phyloP scores from a whole-genome alignment of 2,888 invertebrate species.

The Diarsia dahlii region DNA sequence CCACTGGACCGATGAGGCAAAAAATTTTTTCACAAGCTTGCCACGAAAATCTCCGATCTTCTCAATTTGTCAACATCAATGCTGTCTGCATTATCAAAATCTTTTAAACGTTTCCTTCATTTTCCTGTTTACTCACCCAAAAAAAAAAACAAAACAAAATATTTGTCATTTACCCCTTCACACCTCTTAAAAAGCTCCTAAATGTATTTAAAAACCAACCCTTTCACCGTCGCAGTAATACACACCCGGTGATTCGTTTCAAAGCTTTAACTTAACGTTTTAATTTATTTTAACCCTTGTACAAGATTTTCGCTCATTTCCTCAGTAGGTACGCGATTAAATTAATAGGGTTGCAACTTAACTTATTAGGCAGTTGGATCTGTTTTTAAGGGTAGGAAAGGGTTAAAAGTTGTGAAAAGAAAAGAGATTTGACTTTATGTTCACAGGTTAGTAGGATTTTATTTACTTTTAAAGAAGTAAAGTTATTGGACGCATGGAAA shows the following conservation, averaged over 20 bases:
- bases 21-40: too few species aligned
- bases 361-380: conserved; percentile 37
- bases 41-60: too few species aligned
- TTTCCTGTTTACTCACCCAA: not conserved
- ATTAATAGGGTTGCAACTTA: conserved; percentile 58
- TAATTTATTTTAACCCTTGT: conserved; percentile 66
- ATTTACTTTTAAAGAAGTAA: not conserved
- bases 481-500: not conserved
- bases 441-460: not conserved
- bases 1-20: too few species aligned
- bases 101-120: too few species aligned
- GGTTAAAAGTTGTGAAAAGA: not conserved
- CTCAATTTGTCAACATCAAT: too few species aligned
- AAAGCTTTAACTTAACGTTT: conserved; percentile 54
- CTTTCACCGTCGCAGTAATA: conserved; percentile 37
- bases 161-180: conserved; percentile 6
- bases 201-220: conserved; percentile 33
- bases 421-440: conserved; percentile 1
- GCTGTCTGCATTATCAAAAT: not conserved
- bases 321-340: conserved; percentile 54
- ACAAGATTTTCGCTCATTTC: conserved; percentile 61
- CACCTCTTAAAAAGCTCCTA: not conserved
- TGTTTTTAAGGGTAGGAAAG: conserved; percentile 17
- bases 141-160: not conserved
- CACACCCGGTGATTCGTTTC: conserved; percentile 56